Percentiles rank a stretch among this genome's conserved stretches.
phyloP scores from a whole-genome alignment of 2,113 vertebrate genomes.

The Oryzias curvinotus region DNA sequence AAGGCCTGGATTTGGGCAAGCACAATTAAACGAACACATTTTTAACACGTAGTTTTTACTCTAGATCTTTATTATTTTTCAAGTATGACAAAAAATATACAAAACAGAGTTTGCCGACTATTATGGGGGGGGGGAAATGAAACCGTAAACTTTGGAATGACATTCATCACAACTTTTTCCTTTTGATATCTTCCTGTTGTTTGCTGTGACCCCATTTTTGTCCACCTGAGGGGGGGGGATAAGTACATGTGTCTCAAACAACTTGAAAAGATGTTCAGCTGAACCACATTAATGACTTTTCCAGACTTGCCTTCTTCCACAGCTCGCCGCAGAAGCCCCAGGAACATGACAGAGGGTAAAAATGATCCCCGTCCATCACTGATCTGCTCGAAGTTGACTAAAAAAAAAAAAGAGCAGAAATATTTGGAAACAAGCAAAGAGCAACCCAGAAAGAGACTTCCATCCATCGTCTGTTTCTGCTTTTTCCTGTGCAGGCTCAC shows the following conservation, averaged over 20 bases:
- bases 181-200: slow-evolving; percentile 2
- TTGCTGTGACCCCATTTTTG: not conserved
- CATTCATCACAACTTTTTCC: slow-evolving; percentile 12
- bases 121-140: not conserved
- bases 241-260: not conserved
- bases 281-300: not conserved
- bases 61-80: not conserved
- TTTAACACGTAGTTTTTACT: not conserved
- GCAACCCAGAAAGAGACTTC: not conserved
- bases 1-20: too few species aligned
- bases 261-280: not conserved
- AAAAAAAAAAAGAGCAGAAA: not conserved
- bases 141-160: not conserved
- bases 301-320: slow-evolving; percentile 36
- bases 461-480: too few species aligned
- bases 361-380: slow-evolving; percentile 3
- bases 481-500: too few species aligned
- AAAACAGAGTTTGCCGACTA: not conserved
- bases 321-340: slow-evolving; percentile 31
- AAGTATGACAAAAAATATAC: not conserved
- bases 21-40: not conserved
- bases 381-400: slow-evolving; percentile 27
- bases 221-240: slow-evolving; percentile 23
- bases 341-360: slow-evolving; percentile 11
- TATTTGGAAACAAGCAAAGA: not conserved